phyloP scores from a whole-genome alignment of 2,888 invertebrate genomes.

The Mechanitis mazaeus region DNA sequence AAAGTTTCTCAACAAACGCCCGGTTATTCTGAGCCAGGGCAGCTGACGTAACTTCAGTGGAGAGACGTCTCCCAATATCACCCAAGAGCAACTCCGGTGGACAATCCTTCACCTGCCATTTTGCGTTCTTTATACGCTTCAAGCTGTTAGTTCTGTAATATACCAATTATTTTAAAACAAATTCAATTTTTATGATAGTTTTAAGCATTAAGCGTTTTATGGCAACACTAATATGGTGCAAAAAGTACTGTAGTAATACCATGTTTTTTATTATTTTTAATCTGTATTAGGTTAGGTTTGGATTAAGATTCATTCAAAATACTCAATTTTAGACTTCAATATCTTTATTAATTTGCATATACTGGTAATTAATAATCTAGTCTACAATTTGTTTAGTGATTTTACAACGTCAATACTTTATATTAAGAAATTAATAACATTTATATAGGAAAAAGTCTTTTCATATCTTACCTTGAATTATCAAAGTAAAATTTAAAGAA shows the following conservation, averaged over 20 bases:
- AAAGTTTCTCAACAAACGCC: conserved; percentile 97
- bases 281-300: not conserved
- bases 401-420: not conserved
- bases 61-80: conserved; percentile 72
- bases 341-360: conserved; percentile 38
- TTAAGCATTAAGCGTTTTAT: conserved; percentile 42
- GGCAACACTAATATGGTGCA: conserved; percentile 20
- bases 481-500: too few relatives aligned
- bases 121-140: conserved; percentile 78
- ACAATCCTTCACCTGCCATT: conserved; percentile 80
- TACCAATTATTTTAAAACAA: conserved; percentile 18
- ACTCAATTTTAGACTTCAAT: conserved; percentile 33
- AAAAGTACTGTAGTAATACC: not conserved
- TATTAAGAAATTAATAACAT: not conserved
- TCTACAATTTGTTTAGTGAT: not conserved
- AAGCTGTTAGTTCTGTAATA: conserved; percentile 75
- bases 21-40: conserved; percentile 97
- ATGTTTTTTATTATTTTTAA: not conserved
- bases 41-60: conserved; percentile 86
- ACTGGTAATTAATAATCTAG: not conserved
- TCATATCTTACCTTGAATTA: too few relatives aligned
- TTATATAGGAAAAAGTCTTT: not conserved
- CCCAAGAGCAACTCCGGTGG: conserved; percentile 70
- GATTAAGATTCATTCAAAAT: conserved; percentile 37
- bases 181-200: conserved; percentile 27